Evolutionary conservation across 2,797 vertebrate species (phyloP).

Genomic region (Cossypha polioptera): DNA sequence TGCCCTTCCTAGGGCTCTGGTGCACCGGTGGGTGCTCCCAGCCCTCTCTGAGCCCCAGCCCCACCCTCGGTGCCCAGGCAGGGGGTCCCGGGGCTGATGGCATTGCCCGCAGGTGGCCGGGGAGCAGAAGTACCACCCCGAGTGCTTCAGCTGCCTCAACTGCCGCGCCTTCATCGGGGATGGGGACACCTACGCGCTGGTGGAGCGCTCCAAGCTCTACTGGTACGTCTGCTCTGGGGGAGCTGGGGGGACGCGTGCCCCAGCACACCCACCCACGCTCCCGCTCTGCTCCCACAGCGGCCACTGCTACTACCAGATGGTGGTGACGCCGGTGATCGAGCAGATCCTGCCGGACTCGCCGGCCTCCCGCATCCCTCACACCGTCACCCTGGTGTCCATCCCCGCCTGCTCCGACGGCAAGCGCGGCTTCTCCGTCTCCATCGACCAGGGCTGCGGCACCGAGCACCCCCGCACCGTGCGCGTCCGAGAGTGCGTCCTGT

Average conservation of each 20-base stretch:
- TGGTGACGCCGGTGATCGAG: conserved; percentile 88
- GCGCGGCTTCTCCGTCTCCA: conserved; percentile 91
- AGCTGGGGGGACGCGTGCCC: fast-evolving
- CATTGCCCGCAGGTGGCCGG: conserved; percentile 86
- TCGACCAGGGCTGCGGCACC: conserved; percentile 83
- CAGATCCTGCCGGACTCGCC: conserved; percentile 87
- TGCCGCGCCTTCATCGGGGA: conserved; percentile 92
- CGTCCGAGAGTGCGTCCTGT: conserved; percentile 88
- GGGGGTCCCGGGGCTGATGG: background rate
- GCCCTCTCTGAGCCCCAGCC: fast-evolving
- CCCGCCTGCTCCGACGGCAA: conserved; percentile 88
- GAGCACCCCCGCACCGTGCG: conserved; percentile 88
- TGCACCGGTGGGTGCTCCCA: background rate
- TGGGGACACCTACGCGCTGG: conserved; percentile 95
- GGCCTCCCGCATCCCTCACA: conserved; percentile 90
- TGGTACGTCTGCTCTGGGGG: conserved; percentile 80
- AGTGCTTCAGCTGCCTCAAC: conserved; percentile 94
- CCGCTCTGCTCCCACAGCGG: conserved; percentile 73
- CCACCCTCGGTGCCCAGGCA: fast-evolving
- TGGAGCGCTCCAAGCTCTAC: conserved; percentile 97
- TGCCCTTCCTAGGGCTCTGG: background rate
- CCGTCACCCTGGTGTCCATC: conserved; percentile 94
- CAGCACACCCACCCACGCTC: background rate
- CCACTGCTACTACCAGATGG: conserved; percentile 93
- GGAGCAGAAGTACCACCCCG: conserved; percentile 97